A percentile compares a stretch with the other conserved stretches of the same genome.
These are phyloP conservation scores for Pterois miles DNA, from an alignment of 2,797 vertebrate species.

Conservation along the genomic window DNA sequence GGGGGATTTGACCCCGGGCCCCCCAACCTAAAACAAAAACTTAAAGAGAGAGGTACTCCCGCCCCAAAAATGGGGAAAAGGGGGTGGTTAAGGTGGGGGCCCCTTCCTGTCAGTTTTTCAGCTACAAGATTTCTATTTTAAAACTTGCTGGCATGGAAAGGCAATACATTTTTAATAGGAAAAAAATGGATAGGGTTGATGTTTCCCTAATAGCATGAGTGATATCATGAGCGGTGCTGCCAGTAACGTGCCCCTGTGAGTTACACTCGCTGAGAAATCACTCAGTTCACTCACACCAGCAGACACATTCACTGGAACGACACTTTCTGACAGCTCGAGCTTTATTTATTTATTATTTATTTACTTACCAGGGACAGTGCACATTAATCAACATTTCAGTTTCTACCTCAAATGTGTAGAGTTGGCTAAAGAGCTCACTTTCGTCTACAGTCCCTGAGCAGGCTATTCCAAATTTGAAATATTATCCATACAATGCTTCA, in stretches of 20 bases:
- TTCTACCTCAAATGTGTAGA: too few relatives aligned
- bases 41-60: too few relatives aligned
- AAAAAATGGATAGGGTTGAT: slow-evolving; percentile 38
- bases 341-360: not conserved
- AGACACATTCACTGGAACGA: not conserved
- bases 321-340: not conserved
- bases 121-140: slow-evolving; percentile 6
- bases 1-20: too few relatives aligned
- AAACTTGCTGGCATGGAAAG: slow-evolving; percentile 6
- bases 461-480: too few relatives aligned
- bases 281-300: slow-evolving; percentile 5
- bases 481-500: too few relatives aligned
- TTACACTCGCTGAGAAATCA: slow-evolving; percentile 3
- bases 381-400: too few relatives aligned
- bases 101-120: not conserved
- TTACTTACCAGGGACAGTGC: too few relatives aligned
- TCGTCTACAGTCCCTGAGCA: too few relatives aligned
- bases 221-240: slow-evolving; percentile 23
- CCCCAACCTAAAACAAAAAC: too few relatives aligned
- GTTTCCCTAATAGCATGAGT: slow-evolving; percentile 33
- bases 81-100: too few relatives aligned
- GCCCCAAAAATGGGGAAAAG: too few relatives aligned
- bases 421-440: too few relatives aligned
- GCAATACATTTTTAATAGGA: slow-evolving; percentile 33
- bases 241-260: not conserved